Base-by-base conservation (phyloP, 2,113 vertebrate species). In the Calyptomena viridis region DNA sequence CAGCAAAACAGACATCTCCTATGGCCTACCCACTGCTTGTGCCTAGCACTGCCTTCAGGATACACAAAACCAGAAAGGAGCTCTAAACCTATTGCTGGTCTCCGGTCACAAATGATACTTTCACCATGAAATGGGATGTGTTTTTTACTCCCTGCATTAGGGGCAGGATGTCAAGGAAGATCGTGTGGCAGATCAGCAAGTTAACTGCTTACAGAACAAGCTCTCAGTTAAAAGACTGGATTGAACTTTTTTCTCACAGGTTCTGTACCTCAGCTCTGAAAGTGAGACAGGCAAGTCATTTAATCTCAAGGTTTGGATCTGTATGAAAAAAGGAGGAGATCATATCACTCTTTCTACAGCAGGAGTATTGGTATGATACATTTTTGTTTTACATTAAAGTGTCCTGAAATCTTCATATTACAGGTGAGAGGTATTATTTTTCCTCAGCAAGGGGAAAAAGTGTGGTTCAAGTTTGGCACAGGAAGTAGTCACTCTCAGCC, bases 21-120 rank as follows among this genome's bases (percentile, higher is more conserved):
- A 31, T 11, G 37, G 92, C n/a, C 89, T 97, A 44, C 84, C 91
- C 10, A 4, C 89, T 46, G 50, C 53, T 33, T 98, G 97, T 73
- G 49, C 40, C 11, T 97, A 97, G 56, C 31, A 46, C 50, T 77
- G 64, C 49, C 52, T 76, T 58, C 40, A 56, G 31, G 64, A 17
- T 14, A 18, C 25, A 58, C 23, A 28, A 31, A 69, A n/a, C 9
- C 1, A 4, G 30, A 81, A 76, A 37, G 73, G 28, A 79, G 7
- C 56, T 35, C 60, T 40, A 64, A 77, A 81, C 23, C 19, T 67
- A 4, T 4, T 53, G n/a, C 60, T 90, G 42, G 31, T 74, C 33
- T 75, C 76, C 92, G 49, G 78, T 83, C 50, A 39, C 16, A 67
- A 47, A 56, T 35, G 13, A 63, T 67, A 24, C 18, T 64, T 93